Evolutionary conservation across 2,113 vertebrate species (phyloP).

Genomic region (Brachypodius melanocephalos): DNA sequence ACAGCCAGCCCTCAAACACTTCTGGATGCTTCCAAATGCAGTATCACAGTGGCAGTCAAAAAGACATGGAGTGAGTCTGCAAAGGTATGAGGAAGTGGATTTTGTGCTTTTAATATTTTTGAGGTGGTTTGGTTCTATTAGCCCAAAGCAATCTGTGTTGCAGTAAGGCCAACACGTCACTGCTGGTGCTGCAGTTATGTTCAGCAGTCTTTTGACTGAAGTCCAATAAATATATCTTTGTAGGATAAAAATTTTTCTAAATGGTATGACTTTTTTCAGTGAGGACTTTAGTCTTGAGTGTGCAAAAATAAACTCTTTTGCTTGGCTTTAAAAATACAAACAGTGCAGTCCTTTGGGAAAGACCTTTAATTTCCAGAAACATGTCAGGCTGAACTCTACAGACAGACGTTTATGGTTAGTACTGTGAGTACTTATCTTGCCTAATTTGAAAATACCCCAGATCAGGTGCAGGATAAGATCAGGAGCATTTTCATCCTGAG

Average conservation of each 20-base stretch:
- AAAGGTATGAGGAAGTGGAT: background rate
- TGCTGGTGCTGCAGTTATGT: background rate
- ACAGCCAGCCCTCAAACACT: background rate
- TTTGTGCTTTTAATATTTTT: background rate
- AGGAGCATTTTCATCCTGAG: background rate
- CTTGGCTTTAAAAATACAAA: background rate
- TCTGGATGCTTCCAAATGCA: background rate
- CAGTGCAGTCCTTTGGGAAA: background rate
- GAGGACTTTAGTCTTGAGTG: background rate
- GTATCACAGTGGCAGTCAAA: background rate
- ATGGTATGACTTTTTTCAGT: background rate
- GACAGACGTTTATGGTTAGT: background rate
- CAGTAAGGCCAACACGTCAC: background rate
- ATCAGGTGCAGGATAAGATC: background rate
- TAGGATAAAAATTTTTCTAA: background rate
- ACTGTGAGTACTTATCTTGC: background rate
- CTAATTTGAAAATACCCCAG: background rate
- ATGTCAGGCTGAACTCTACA: background rate
- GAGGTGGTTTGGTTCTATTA: background rate
- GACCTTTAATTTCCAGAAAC: background rate
- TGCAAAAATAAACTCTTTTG: background rate
- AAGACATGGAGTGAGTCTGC: fast-evolving
- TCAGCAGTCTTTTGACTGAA: background rate
- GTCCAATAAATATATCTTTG: background rate
- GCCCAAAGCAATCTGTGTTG: background rate